Evolutionary conservation across 2,113 vertebrate species (phyloP), one percentile per base, ranked within the genome.

Genomic region (Morone saxatilis): DNA sequence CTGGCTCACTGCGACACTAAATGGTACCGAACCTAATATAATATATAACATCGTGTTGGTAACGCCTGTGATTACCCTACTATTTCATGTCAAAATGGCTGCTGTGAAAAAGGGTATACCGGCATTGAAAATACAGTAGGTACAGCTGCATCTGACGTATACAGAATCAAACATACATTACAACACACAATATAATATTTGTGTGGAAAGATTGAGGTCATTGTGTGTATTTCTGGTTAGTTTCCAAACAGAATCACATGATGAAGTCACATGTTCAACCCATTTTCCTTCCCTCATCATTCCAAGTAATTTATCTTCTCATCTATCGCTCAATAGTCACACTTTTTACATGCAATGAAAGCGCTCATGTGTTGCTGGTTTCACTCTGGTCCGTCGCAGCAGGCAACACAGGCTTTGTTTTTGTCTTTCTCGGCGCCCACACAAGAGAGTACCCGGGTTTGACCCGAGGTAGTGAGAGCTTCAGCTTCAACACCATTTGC

Each of bases 401-500:
- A 7, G 22, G 41, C 0, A 14, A 1, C 45, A 3, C 31, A 0
- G 63, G 41, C 36, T 68, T 89, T 1, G 1, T 0, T 45, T 57
- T 84, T 0, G 78, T 85, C 79, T 12, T 85, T 48, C 16, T 86
- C 0, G 94, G 94, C 0, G 63, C 86, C 72, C 47, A 72, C 53
- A 94, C 92, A 0, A 94, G 81, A 7, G 91, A 92, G 78, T 85
- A 94, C 0, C 94, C 84, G 0, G 94, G 94, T 71, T 90, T 94
- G 0, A 93, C 67, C 0, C 91, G 87, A 0, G 95, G 92, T 10
- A 96, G 92, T 0, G 95, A 69, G 0, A 85, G 78, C 72, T 94
- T 96, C 63, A 96, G 73, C 86, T 94, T 95, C 1, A 80, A 0
- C 7, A 84, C 25, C 91, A 95, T 92, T 2, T 92, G 78, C 0